Percentiles rank a stretch among this genome's conserved stretches.
phyloP scores from a whole-genome alignment of 2,888 invertebrate genomes.

The Atethmia centrago region DNA sequence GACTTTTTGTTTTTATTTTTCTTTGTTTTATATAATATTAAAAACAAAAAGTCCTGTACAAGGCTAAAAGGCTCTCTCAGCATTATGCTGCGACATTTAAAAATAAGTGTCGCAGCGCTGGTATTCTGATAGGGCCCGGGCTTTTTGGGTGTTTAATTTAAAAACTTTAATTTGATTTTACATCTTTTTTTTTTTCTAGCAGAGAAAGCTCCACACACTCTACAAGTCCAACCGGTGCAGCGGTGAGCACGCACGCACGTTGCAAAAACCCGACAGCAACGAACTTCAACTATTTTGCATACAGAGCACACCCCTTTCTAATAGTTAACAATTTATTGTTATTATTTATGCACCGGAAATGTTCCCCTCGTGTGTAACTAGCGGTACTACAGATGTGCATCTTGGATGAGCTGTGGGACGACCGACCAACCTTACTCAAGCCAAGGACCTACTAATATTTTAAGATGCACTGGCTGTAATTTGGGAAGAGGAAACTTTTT shows the following conservation, averaged over 20 bases:
- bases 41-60: too few relatives aligned
- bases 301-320: conserved; percentile 75
- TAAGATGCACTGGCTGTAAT: conserved; percentile 36
- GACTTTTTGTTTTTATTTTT: too few relatives aligned
- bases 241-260: conserved; percentile 27
- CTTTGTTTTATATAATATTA: too few relatives aligned
- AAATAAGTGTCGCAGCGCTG: too few relatives aligned
- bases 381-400: conserved; percentile 64
- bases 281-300: conserved; percentile 80
- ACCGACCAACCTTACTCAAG: conserved; percentile 57
- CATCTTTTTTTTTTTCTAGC: not conserved
- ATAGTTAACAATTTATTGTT: conserved; percentile 79
- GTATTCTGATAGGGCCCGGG: too few relatives aligned
- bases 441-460: conserved; percentile 51
- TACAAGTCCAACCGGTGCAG: conserved; percentile 6
- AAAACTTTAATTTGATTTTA: not conserved
- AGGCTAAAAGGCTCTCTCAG: too few relatives aligned
- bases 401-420: conserved; percentile 65
- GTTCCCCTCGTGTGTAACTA: conserved; percentile 70
- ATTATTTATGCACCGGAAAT: conserved; percentile 80
- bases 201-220: conserved; percentile 1
- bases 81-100: too few relatives aligned
- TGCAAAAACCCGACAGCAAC: conserved; percentile 53
- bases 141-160: not conserved
- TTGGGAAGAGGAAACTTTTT: conserved; percentile 30